Base-by-base conservation (phyloP, 2,888 invertebrate species). In the Andrena marginata region DNA sequence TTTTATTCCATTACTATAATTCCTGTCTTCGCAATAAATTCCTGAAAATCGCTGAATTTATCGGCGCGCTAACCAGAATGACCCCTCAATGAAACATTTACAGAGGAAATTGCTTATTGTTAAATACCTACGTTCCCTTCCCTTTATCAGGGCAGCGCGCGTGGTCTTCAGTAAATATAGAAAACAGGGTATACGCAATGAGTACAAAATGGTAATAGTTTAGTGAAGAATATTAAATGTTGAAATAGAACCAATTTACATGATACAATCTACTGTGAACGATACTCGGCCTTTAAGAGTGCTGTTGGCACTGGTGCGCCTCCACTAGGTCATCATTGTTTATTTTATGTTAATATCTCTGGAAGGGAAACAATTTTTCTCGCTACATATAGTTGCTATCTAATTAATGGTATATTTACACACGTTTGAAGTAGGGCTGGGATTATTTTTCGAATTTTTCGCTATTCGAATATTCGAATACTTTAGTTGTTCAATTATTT, bases 271-370 rank as follows among this genome's bases (percentile, higher is more conserved):
- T 10, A 23, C 6, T 26, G 23, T 3, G 26, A 16, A 13, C 23
- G 48, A 35, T 35, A 23, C 29, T 4, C 3, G 48, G 29, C 13
- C 51, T 56, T 51, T 16, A 59, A 75, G 48, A 23, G 20, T 79
- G 20, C 49, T 56, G 23, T 59, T 23, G 31, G 31, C 56, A 64
- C 20, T 26, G 10, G 5, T 1, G n/a, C 31, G 16, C 35, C 48
- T 35, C 20, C 70, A 82, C 33, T 85, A 63, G 86, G 78, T 85
- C 77, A 86, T 20, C 49, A 20, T 56, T 79, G 79, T 82, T 86
- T 79, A 42, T 69, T 67, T 67, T 74, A 54, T 62, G 63, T 54
- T 68, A 68, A 78, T 73, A 54, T 65, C 69, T 49, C 29, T 54
- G 51, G 23, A 72, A 13, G 42, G 35, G 54, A 59, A 35, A 33